Evolutionary conservation across 2,888 invertebrate species (phyloP).

Genomic region (Orthosia gothica): DNA sequence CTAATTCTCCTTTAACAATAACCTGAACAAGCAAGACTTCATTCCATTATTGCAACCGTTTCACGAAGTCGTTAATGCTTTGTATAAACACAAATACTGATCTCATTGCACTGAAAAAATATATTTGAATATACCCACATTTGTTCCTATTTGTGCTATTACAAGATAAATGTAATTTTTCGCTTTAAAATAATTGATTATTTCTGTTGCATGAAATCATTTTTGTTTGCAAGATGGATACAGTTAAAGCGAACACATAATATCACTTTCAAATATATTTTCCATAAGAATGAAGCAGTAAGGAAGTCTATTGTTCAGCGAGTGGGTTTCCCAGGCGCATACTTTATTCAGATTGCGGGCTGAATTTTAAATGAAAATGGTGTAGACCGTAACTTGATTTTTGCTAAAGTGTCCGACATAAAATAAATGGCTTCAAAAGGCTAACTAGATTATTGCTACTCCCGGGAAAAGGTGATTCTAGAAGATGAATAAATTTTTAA

Average conservation of each 20-base stretch:
- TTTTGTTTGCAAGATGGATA: constrained; percentile 21
- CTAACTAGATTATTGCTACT: not conserved
- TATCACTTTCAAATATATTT: constrained; percentile 50
- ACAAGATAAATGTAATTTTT: not conserved
- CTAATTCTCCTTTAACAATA: constrained; percentile 9
- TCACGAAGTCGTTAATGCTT: not conserved
- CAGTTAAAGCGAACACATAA: constrained; percentile 37
- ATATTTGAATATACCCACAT: not conserved
- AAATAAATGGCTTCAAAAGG: constrained; percentile 14
- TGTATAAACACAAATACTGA: not conserved
- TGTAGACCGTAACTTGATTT: constrained; percentile 21
- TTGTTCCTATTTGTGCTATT: not conserved
- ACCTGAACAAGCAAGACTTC: not conserved
- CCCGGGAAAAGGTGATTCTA: not conserved
- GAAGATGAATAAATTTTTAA: not conserved
- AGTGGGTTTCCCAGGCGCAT: constrained; percentile 44
- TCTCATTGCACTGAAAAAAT: not conserved
- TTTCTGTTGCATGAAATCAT: not conserved
- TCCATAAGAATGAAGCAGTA: constrained; percentile 49
- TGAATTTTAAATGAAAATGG: constrained; percentile 50
- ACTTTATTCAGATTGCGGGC: constrained; percentile 56
- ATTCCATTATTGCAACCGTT: constrained; percentile 4
- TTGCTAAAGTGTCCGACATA: not conserved
- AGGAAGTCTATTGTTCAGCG: constrained; percentile 57
- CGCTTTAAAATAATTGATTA: not conserved